Percentiles rank a stretch among this genome's conserved stretches.
These are phyloP conservation scores for Mastomys coucha DNA, from an alignment of 2,113 vertebrate species.

Conservation along the genomic window DNA sequence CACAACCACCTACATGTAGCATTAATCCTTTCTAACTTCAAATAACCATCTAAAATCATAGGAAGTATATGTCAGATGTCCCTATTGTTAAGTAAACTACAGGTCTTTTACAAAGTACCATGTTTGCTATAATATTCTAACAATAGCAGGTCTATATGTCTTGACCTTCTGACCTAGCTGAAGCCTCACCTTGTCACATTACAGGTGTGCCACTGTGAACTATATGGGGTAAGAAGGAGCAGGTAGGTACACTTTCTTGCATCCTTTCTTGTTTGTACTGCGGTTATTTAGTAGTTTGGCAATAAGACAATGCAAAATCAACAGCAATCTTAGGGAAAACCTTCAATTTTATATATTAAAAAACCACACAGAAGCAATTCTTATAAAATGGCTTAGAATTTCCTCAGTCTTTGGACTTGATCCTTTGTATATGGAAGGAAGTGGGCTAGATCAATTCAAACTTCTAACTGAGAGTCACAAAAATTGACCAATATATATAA, in stretches of 20 bases:
- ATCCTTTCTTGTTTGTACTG: background rate
- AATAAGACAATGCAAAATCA: background rate
- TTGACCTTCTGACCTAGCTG: background rate
- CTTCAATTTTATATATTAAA: background rate
- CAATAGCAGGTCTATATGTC: background rate
- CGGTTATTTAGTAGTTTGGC: background rate
- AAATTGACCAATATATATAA: background rate
- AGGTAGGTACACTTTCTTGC: background rate
- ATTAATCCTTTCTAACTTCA: background rate
- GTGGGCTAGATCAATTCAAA: background rate
- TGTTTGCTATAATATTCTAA: background rate
- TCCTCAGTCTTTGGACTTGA: background rate
- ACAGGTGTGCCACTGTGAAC: background rate
- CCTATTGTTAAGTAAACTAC: background rate
- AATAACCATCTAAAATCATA: background rate
- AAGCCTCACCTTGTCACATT: background rate
- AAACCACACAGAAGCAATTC: background rate
- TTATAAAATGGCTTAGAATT: background rate
- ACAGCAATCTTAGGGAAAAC: background rate
- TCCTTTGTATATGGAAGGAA: conserved; percentile 23
- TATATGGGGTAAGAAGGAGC: background rate
- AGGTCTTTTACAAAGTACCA: background rate
- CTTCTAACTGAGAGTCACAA: background rate
- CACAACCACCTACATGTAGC: background rate
- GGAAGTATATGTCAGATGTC: background rate